A percentile compares a stretch with the other conserved stretches of the same genome.
These are phyloP conservation scores for Malurus cyaneus DNA, from an alignment of 2,113 vertebrate genomes.

Conservation along the genomic window DNA sequence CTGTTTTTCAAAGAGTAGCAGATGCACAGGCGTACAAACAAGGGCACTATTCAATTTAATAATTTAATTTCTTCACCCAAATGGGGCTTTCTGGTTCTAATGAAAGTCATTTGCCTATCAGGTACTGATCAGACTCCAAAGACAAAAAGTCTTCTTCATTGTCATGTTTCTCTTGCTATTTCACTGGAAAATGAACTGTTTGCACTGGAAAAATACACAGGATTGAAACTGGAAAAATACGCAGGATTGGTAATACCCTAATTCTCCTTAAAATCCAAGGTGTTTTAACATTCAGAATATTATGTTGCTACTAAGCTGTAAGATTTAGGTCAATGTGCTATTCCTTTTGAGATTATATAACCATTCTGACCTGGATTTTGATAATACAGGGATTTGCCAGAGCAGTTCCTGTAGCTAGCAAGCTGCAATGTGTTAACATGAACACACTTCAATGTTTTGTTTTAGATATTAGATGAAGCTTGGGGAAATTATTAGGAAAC, in stretches of 20 bases:
- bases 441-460: background rate
- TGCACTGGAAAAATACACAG: background rate
- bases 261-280: background rate
- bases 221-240: background rate
- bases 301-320: background rate
- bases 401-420: background rate
- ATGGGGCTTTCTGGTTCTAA: background rate
- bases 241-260: background rate
- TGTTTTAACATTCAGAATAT: background rate
- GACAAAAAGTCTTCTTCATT: background rate
- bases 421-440: background rate
- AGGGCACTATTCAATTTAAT: background rate
- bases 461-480: background rate
- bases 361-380: background rate
- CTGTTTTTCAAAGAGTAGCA: background rate
- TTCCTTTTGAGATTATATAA: background rate
- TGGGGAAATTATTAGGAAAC: slow-evolving; percentile 22
- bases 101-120: background rate
- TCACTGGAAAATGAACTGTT: background rate
- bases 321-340: background rate
- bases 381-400: background rate
- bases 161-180: background rate
- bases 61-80: background rate
- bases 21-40: background rate
- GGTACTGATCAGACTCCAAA: background rate